phyloP scores from a whole-genome alignment of 2,797 vertebrate species.

The Scyliorhinus canicula region DNA sequence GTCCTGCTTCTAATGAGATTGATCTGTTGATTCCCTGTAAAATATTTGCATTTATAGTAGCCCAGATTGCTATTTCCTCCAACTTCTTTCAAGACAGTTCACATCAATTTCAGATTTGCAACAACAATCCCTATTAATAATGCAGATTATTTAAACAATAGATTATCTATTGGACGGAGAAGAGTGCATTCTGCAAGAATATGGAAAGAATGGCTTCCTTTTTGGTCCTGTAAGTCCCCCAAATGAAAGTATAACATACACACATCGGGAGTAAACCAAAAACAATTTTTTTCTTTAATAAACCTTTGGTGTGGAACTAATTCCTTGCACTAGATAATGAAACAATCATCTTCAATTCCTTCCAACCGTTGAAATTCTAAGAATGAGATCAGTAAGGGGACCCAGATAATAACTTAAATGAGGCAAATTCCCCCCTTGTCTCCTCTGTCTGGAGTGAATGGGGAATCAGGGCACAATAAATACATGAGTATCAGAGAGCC shows the following conservation, averaged over 20 bases:
- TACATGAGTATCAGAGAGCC: neutral
- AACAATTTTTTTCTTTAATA: neutral
- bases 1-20: constrained; percentile 14
- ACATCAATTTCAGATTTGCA: neutral
- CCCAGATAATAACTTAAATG: neutral
- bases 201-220: neutral
- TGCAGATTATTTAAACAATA: neutral
- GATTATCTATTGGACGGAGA: neutral
- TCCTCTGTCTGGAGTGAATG: neutral
- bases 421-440: neutral
- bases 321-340: neutral
- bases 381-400: neutral
- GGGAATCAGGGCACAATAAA: neutral
- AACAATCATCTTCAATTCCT: neutral
- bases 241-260: neutral
- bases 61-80: neutral
- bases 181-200: neutral
- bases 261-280: neutral
- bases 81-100: neutral
- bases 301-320: neutral
- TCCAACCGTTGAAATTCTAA: neutral
- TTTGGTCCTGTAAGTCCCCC: neutral
- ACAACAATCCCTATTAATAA: neutral
- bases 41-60: neutral
- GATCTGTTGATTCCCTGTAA: neutral